A percentile compares a stretch with the other conserved stretches of the same genome.
Conservation (phyloP, 2,113 vertebrate genomes). For the Deroptyus accipitrinus region DNA sequence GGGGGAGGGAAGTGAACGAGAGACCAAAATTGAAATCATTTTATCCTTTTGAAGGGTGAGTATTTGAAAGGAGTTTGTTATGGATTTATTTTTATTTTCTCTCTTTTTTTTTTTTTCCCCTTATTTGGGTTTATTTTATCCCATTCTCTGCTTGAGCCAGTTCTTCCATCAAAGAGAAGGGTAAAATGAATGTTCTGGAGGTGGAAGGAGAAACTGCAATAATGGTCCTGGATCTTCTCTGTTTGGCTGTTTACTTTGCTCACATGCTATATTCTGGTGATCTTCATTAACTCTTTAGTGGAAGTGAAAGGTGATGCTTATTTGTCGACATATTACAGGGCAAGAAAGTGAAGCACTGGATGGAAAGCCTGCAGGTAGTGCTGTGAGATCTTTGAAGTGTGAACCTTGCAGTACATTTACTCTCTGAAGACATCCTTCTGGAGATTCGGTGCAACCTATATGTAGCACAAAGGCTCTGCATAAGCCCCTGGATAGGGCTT, state of each 20-base stretch:
- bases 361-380: not conserved
- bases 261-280: not conserved
- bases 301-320: not conserved
- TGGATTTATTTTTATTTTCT: conserved; percentile 71
- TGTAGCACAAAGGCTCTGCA: not conserved
- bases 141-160: conserved; percentile 41
- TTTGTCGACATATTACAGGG: not conserved
- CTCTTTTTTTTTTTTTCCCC: not conserved
- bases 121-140: conserved; percentile 52
- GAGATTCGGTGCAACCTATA: not conserved
- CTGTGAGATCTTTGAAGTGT: not conserved
- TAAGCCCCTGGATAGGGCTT: not conserved
- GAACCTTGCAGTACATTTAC: not conserved
- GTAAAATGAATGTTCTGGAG: conserved; percentile 30
- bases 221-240: not conserved
- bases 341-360: rapidly evolving
- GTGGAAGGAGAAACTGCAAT: not conserved
- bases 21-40: conserved; percentile 72
- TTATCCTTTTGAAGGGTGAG: conserved; percentile 64
- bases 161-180: not conserved
- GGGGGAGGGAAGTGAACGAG: conserved; percentile 48
- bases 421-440: not conserved
- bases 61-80: conserved; percentile 53
- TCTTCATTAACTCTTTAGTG: not conserved
- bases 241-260: not conserved